Conservation (phyloP, 2,797 vertebrate genomes). For the Coregonus suidteri region DNA sequence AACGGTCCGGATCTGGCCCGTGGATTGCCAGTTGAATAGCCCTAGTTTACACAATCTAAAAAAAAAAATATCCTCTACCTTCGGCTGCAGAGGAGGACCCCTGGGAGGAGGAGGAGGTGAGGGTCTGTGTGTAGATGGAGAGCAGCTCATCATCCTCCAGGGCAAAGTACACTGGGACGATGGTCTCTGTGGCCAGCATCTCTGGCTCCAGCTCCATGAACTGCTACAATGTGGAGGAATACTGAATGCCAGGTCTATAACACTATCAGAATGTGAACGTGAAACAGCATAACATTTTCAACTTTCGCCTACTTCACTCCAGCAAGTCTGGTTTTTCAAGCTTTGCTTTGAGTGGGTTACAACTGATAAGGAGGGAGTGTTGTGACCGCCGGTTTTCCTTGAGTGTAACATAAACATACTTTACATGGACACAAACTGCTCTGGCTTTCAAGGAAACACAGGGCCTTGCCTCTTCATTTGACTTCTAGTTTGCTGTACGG, state of each 20-base stretch:
- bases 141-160: conserved; percentile 93
- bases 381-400: background rate
- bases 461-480: background rate
- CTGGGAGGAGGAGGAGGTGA: conserved; percentile 89
- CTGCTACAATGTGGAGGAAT: conserved; percentile 76
- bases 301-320: background rate
- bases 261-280: background rate
- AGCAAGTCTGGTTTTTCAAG: conserved; percentile 4
- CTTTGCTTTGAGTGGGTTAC: conserved; percentile 2
- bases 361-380: background rate
- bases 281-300: background rate
- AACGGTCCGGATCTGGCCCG: too few relatives aligned
- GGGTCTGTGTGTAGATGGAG: conserved; percentile 94
- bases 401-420: background rate
- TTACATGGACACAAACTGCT: background rate
- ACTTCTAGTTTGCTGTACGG: background rate
- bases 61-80: conserved; percentile 72
- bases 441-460: background rate
- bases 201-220: conserved; percentile 99
- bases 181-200: conserved; percentile 95
- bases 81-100: conserved; percentile 91
- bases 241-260: background rate
- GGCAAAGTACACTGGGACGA: conserved; percentile 95
- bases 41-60: too few relatives aligned
- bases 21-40: too few relatives aligned